These are phyloP conservation scores for Cremastinae sp. DNA, from an alignment of 2,888 invertebrate species.

Conservation along the genomic window DNA sequence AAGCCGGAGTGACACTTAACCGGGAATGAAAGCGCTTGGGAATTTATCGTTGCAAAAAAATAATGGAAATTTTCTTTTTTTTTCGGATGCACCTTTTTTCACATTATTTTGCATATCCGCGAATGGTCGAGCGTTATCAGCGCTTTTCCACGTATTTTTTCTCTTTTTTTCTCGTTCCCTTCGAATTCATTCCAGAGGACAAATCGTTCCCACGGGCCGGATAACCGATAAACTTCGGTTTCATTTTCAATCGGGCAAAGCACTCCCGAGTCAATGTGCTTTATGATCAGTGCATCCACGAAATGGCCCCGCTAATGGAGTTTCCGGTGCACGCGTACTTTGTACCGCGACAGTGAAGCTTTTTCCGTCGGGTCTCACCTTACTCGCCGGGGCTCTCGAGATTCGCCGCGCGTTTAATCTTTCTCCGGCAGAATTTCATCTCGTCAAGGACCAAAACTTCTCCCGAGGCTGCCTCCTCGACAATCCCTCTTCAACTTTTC, in stretches of 20 bases:
- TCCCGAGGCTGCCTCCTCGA: constrained; percentile 13
- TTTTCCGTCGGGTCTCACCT: constrained; percentile 8
- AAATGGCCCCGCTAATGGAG: constrained; percentile 6
- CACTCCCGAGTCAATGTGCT: neutral
- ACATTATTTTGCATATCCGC: too few relatives aligned
- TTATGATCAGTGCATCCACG: neutral
- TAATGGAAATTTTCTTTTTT: too few relatives aligned
- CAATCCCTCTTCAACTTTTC: constrained; percentile 7
- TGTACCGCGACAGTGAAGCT: constrained; percentile 10
- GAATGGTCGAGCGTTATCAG: too few relatives aligned
- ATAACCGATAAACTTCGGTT: too few relatives aligned
- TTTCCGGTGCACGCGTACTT: neutral
- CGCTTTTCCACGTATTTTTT: too few relatives aligned
- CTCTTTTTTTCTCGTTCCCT: too few relatives aligned
- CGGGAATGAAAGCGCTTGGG: too few relatives aligned
- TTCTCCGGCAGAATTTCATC: constrained; percentile 46
- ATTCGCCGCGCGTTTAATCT: constrained; percentile 42
- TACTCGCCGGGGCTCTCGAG: neutral
- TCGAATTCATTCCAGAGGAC: too few relatives aligned
- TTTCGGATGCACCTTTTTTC: too few relatives aligned
- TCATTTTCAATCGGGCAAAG: neutral
- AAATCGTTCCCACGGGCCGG: too few relatives aligned
- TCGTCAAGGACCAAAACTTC: constrained; percentile 23
- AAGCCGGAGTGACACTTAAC: too few relatives aligned
- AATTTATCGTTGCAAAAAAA: too few relatives aligned